A percentile compares a stretch with the other conserved stretches of the same genome.
Conservation (phyloP, 1,140 invertebrate genomes). For the Hyles euphorbiae region DNA sequence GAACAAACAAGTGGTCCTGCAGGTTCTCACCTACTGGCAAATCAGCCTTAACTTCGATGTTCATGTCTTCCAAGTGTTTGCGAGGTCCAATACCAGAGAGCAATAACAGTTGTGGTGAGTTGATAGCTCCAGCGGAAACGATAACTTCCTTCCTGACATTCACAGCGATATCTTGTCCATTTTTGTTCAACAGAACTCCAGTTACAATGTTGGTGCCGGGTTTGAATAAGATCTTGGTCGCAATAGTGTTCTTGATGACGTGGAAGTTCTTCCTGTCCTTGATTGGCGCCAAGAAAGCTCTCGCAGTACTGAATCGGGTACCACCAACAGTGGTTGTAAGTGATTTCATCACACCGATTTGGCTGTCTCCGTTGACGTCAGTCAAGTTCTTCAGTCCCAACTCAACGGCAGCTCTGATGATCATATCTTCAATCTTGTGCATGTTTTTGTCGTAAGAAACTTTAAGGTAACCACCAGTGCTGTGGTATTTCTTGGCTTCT, state of each 20-base stretch:
- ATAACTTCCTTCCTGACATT: constrained; percentile 80
- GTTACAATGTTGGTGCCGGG: constrained; percentile 66
- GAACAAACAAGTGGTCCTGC: constrained; percentile 77
- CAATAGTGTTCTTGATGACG: constrained; percentile 78
- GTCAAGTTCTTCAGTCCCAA: constrained; percentile 80
- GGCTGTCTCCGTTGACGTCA: constrained; percentile 74
- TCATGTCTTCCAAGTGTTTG: constrained; percentile 79
- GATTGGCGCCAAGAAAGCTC: constrained; percentile 73
- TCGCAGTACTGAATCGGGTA: constrained; percentile 55
- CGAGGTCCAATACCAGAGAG: constrained; percentile 85
- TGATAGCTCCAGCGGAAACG: constrained; percentile 81
- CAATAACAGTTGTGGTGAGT: constrained; percentile 83
- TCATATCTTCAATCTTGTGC: constrained; percentile 81
- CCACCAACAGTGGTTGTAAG: constrained; percentile 73
- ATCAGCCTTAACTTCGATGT: constrained; percentile 77
- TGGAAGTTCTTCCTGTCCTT: constrained; percentile 80
- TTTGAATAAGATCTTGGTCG: constrained; percentile 79
- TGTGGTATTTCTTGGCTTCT: constrained; percentile 76
- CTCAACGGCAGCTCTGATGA: constrained; percentile 83
- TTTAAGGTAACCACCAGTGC: constrained; percentile 84
- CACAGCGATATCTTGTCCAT: constrained; percentile 63
- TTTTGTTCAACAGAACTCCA: constrained; percentile 78
- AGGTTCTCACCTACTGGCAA: constrained; percentile 80
- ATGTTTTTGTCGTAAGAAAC: constrained; percentile 82
- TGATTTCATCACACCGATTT: constrained; percentile 61